Conservation (phyloP, 2,113 vertebrate genomes). For the Xiphophorus couchianus region DNA sequence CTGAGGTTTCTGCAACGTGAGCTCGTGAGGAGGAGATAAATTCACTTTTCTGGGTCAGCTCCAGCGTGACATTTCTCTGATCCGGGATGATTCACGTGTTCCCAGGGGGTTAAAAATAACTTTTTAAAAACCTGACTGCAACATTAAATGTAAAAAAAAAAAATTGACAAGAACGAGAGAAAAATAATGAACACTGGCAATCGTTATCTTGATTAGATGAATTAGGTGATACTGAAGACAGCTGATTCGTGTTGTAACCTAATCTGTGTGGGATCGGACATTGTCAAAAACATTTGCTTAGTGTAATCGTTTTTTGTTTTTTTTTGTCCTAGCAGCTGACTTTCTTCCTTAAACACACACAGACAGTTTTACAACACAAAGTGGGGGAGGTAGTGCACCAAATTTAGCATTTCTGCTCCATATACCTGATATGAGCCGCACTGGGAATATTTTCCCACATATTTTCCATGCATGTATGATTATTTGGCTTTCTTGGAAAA, state of each 20-base stretch:
- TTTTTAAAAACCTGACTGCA: constrained; percentile 14
- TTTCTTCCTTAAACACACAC: not conserved
- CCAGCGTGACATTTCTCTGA: constrained; percentile 42
- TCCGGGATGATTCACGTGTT: constrained; percentile 60
- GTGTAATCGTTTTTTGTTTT: constrained; percentile 6
- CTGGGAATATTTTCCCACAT: constrained; percentile 3
- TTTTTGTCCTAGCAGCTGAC: not conserved
- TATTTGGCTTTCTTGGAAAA: constrained; percentile 41
- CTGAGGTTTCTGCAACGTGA: constrained; percentile 45
- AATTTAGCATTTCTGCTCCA: not conserved
- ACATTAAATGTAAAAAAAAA: constrained; percentile 33
- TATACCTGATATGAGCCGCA: not conserved
- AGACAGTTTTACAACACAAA: not conserved
- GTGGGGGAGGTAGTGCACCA: not conserved
- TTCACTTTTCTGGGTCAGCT: constrained; percentile 69
- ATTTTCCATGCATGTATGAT: constrained; percentile 28
- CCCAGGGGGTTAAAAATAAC: constrained; percentile 39
- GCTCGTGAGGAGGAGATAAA: constrained; percentile 33
- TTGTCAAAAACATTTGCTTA: constrained; percentile 24
- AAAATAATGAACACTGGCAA: not conserved
- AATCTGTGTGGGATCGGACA: too few relatives aligned
- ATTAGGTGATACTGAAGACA: constrained; percentile 48
- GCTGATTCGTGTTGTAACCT: constrained; percentile 34
- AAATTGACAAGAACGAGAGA: too few relatives aligned
- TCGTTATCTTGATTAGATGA: constrained; percentile 41